These are phyloP conservation scores for Drosophila sordidula DNA, from an alignment of 2,888 invertebrate genomes.

Conservation along the genomic window DNA sequence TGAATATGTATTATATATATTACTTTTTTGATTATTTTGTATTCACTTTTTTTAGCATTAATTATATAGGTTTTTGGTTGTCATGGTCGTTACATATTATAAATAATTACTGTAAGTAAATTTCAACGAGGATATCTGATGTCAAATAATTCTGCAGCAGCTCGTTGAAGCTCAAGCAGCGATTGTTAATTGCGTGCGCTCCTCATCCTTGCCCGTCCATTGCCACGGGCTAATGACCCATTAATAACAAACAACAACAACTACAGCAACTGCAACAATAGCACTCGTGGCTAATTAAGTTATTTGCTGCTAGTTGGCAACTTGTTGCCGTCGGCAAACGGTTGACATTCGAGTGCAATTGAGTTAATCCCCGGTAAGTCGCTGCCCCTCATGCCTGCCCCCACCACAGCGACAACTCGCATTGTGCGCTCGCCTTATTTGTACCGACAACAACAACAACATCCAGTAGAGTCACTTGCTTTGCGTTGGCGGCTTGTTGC, in stretches of 20 bases:
- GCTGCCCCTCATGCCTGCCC: slow-evolving; percentile 26
- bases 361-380: slow-evolving; percentile 75
- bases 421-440: slow-evolving; percentile 81
- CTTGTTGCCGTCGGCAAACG: slow-evolving; percentile 69
- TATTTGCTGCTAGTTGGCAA: slow-evolving; percentile 69
- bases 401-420: slow-evolving; percentile 30
- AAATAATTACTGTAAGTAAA: background rate
- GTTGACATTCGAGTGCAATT: slow-evolving; percentile 80
- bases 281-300: slow-evolving; percentile 74
- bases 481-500: slow-evolving; percentile 68
- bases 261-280: slow-evolving; percentile 34
- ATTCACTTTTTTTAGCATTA: too few relatives aligned
- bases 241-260: slow-evolving; percentile 27
- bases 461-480: slow-evolving; percentile 39
- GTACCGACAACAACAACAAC: slow-evolving; percentile 71
- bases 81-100: too few relatives aligned
- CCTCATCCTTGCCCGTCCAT: slow-evolving; percentile 3
- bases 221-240: slow-evolving; percentile 42
- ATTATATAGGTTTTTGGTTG: too few relatives aligned
- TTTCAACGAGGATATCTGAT: background rate
- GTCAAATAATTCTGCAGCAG: background rate
- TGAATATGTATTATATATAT: too few relatives aligned
- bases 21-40: too few relatives aligned
- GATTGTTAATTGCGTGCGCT: background rate
- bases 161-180: background rate